phyloP scores from a whole-genome alignment of 1,140 invertebrate species.

The Scaptomyza hsui region DNA sequence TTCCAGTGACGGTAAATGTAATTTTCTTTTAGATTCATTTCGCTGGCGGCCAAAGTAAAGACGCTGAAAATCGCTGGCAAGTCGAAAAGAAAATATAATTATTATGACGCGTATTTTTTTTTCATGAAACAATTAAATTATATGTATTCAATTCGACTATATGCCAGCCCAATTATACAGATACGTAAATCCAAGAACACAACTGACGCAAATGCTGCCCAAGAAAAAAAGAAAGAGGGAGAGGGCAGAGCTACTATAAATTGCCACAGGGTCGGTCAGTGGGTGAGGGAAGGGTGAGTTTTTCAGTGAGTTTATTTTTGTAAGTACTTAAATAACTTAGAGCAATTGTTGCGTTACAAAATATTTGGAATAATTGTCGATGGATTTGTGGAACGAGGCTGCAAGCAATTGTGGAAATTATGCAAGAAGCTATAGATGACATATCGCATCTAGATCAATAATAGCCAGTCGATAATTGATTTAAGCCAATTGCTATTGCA shows the following conservation, averaged over 20 bases:
- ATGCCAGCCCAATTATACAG: slow-evolving; percentile 54
- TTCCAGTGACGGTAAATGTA: slow-evolving; percentile 31
- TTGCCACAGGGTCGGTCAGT: slow-evolving; percentile 44
- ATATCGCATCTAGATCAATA: slow-evolving; percentile 31
- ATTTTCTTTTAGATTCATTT: slow-evolving; percentile 32
- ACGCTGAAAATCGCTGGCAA: slow-evolving; percentile 18
- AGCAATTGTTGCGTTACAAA: slow-evolving; percentile 39
- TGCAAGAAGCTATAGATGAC: slow-evolving; percentile 36
- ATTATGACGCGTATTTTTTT: slow-evolving; percentile 42
- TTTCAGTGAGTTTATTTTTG: slow-evolving; percentile 26
- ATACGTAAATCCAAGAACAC: slow-evolving; percentile 60
- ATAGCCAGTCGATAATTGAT: slow-evolving; percentile 33
- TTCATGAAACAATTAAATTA: slow-evolving; percentile 70
- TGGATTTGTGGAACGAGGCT: slow-evolving; percentile 26
- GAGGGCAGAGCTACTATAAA: slow-evolving; percentile 19
- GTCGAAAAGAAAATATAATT: slow-evolving; percentile 44
- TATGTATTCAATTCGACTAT: slow-evolving; percentile 42
- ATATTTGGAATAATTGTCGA: slow-evolving; percentile 34
- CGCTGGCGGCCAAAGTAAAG: slow-evolving; percentile 6
- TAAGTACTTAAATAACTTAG: slow-evolving; percentile 42
- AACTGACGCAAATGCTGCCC: slow-evolving; percentile 62
- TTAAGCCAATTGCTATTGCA: slow-evolving; percentile 29
- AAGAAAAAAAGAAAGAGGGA: background rate
- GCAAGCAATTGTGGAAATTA: slow-evolving; percentile 11
- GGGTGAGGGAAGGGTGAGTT: background rate